Evolutionary conservation across 2,113 vertebrate species (phyloP).

Genomic region (Aegithalos caudatus): DNA sequence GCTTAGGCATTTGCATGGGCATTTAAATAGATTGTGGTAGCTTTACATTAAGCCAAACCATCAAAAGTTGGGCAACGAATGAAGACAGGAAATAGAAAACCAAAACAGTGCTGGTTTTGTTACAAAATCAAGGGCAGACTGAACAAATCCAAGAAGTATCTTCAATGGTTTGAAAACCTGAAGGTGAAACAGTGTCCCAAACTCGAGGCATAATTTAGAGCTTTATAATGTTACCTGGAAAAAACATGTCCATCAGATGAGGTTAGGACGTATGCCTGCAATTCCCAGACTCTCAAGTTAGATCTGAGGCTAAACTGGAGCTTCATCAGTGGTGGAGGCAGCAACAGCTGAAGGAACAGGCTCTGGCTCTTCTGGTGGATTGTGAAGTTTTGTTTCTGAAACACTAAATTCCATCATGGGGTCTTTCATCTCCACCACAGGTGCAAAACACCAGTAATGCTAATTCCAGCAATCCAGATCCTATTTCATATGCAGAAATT

Average conservation of each 20-base stretch:
- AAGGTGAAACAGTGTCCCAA: background rate
- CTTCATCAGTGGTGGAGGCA: background rate
- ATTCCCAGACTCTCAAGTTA: background rate
- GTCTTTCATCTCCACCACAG: constrained; percentile 52
- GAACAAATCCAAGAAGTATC: background rate
- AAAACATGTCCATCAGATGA: background rate
- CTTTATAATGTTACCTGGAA: background rate
- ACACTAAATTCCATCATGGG: constrained; percentile 11
- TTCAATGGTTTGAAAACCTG: background rate
- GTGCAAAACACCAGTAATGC: constrained; percentile 41
- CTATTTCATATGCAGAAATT: constrained; percentile 53
- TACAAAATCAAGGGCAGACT: background rate
- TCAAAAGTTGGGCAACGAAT: background rate
- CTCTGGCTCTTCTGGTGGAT: constrained; percentile 21
- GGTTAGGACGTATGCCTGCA: background rate
- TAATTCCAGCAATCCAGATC: constrained; percentile 48
- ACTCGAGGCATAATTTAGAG: background rate
- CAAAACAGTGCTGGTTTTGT: background rate
- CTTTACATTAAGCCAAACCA: background rate
- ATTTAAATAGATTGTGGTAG: background rate
- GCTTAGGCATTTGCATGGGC: background rate
- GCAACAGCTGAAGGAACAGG: constrained; percentile 27
- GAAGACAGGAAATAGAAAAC: background rate
- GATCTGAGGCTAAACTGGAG: background rate
- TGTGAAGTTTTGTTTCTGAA: constrained; percentile 8